Conservation (phyloP, 2,113 vertebrate genomes). For the Jaculus jaculus region DNA sequence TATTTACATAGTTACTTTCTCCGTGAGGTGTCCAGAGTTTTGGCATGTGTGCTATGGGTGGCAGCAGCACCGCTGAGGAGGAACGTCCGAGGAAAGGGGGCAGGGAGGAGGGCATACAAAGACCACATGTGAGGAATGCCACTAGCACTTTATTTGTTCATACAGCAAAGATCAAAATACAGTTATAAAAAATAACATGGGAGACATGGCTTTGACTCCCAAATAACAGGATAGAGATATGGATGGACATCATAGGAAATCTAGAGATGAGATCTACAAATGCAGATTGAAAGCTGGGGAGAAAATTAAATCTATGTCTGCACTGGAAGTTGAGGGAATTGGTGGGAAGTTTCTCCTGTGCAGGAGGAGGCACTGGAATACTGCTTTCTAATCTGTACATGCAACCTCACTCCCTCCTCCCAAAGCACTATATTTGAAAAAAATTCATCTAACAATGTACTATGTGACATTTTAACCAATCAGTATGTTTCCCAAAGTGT, state of each 20-base stretch:
- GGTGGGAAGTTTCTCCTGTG: background rate
- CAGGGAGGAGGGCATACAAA: no score
- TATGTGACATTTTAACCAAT: slow-evolving; percentile 12
- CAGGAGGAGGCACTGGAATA: fast-evolving
- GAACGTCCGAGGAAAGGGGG: no score
- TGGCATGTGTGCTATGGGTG: no score
- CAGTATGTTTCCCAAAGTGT: background rate
- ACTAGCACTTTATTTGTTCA: no score
- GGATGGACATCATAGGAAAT: background rate
- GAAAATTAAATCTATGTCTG: background rate
- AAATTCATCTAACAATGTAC: background rate
- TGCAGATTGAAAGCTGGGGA: background rate
- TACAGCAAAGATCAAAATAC: no score
- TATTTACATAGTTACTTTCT: no score
- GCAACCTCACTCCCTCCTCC: background rate
- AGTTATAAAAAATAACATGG: background rate
- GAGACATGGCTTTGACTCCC: background rate
- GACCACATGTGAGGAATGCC: no score
- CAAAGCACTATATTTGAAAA: background rate
- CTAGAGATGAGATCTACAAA: background rate
- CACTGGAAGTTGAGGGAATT: background rate
- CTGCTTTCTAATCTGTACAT: background rate
- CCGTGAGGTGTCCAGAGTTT: no score
- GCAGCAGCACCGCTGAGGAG: no score
- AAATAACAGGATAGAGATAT: background rate